phyloP scores from a whole-genome alignment of 2,888 invertebrate species.

The Schizaphis graminum region DNA sequence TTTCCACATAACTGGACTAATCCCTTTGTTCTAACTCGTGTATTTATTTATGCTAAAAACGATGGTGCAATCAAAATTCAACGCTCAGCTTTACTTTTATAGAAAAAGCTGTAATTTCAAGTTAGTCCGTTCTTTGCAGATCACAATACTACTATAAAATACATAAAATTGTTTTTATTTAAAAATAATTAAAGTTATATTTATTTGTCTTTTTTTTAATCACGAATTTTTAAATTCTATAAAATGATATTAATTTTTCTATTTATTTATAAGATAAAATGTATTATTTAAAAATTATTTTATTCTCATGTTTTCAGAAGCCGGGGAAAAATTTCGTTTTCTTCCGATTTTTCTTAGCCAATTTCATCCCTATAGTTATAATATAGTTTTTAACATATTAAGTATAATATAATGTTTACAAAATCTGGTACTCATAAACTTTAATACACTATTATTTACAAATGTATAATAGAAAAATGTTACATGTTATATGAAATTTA shows the following conservation, averaged over 20 bases:
- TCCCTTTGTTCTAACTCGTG: background rate
- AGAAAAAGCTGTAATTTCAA: background rate
- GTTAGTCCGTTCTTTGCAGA: background rate
- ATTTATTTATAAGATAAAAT: background rate
- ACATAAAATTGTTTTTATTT: background rate
- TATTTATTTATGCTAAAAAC: background rate
- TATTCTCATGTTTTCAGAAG: background rate
- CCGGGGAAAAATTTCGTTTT: background rate
- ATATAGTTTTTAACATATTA: background rate
- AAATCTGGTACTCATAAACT: background rate
- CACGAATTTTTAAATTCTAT: background rate
- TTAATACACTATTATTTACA: background rate
- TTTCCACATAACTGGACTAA: background rate
- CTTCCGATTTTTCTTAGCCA: background rate
- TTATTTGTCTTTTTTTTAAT: background rate
- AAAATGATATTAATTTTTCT: background rate
- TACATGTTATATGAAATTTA: background rate
- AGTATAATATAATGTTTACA: background rate
- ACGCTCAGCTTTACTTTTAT: background rate
- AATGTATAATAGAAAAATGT: background rate
- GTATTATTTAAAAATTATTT: background rate
- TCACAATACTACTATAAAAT: background rate
- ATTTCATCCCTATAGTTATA: background rate
- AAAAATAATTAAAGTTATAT: background rate
- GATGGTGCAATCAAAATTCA: background rate